A percentile compares a stretch with the other conserved stretches of the same genome.
Conservation (phyloP, 2,113 vertebrate species). For the Catharus fuscescens region DNA sequence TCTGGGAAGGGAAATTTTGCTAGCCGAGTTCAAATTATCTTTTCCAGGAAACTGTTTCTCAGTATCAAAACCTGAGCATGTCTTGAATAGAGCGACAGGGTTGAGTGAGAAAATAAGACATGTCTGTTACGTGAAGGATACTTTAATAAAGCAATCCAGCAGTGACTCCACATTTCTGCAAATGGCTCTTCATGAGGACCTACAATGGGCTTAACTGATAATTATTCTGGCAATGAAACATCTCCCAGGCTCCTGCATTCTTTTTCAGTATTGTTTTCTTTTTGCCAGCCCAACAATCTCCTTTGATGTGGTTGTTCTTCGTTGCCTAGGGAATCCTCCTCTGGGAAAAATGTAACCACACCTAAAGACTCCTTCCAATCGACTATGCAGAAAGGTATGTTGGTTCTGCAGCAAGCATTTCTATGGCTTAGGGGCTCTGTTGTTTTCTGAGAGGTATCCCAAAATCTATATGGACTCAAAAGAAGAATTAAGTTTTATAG, state of each 20-base stretch:
- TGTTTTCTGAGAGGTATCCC: not conserved
- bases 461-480: not conserved
- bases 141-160: not conserved
- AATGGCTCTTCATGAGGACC: not conserved
- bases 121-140: not conserved
- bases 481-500: not conserved
- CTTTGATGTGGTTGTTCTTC: not conserved
- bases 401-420: not conserved
- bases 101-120: not conserved
- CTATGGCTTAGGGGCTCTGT: not conserved
- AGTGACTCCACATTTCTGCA: not conserved
- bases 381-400: not conserved
- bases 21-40: not conserved
- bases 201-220: not conserved
- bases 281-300: not conserved
- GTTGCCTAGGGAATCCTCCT: not conserved
- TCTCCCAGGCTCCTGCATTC: not conserved
- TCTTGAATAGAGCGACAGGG: not conserved
- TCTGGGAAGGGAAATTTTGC: not conserved
- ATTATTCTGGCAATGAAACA: not conserved
- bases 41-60: not conserved
- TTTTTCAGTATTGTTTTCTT: not conserved
- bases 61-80: not conserved
- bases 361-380: not conserved
- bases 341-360: not conserved